Evolutionary conservation across 1,140 invertebrate species (phyloP).

Genomic region (Drosophila tropicalis): DNA sequence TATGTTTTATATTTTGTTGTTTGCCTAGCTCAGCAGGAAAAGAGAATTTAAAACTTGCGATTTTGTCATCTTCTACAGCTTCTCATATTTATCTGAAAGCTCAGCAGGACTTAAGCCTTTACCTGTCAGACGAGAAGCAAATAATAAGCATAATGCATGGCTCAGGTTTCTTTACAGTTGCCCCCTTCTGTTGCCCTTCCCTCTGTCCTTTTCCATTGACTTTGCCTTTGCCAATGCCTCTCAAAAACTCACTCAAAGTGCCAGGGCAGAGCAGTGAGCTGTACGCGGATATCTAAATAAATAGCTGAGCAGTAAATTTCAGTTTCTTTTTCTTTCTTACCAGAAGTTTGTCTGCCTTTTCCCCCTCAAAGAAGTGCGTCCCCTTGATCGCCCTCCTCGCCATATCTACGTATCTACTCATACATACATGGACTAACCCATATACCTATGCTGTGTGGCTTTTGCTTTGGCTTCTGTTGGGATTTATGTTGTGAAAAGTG

Average conservation of each 20-base stretch:
- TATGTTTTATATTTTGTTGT: conserved; percentile 12
- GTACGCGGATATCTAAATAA: conserved; percentile 64
- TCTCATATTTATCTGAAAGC: conserved; percentile 52
- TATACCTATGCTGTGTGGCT: conserved; percentile 33
- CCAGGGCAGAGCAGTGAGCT: conserved; percentile 3
- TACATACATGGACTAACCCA: conserved; percentile 32
- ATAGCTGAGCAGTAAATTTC: conserved; percentile 66
- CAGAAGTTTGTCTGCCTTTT: conserved; percentile 46
- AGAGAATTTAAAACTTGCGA: conserved; percentile 50
- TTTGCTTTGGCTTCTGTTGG: conserved; percentile 60
- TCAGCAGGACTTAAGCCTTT: conserved; percentile 69
- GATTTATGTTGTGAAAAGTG: conserved; percentile 81
- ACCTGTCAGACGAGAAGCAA: conserved; percentile 42
- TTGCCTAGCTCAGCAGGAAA: conserved; percentile 35
- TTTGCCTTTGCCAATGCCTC: background rate
- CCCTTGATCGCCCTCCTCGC: background rate
- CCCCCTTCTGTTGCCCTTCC: background rate
- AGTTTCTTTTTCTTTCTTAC: conserved; percentile 26
- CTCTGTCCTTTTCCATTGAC: background rate
- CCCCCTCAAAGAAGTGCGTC: background rate
- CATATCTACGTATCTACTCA: conserved; percentile 5
- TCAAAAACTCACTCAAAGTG: conserved; percentile 22
- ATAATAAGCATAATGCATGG: conserved; percentile 75
- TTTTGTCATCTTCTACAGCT: conserved; percentile 54
- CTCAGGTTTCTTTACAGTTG: conserved; percentile 59